A percentile compares a stretch with the other conserved stretches of the same genome.
phyloP scores from a whole-genome alignment of 2,888 invertebrate genomes.

The Sphaerophoria rueppellii region DNA sequence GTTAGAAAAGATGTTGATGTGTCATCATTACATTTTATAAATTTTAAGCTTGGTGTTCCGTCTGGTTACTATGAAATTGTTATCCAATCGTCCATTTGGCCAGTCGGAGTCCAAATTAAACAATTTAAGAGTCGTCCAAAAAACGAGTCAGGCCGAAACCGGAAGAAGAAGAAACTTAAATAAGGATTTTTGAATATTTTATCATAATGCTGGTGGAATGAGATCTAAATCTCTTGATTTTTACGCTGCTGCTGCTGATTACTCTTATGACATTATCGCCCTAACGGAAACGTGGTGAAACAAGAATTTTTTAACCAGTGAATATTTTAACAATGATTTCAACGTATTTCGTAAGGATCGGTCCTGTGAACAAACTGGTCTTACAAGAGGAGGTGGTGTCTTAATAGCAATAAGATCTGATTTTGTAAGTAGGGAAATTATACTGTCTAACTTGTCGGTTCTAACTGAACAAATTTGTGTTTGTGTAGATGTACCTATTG shows the following conservation, averaged over 20 bases:
- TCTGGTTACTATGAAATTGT: not conserved
- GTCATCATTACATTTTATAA: not conserved
- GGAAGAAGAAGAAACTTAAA: too few relatives aligned
- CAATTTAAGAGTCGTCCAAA: not conserved
- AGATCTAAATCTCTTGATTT: conserved; percentile 22
- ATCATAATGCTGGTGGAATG: conserved; percentile 32
- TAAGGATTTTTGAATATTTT: not conserved
- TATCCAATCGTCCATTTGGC: not conserved
- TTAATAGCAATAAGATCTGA: too few relatives aligned
- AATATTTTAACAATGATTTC: too few relatives aligned
- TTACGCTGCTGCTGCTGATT: conserved; percentile 22
- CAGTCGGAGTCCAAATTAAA: not conserved
- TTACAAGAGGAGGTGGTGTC: too few relatives aligned
- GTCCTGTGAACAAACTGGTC: too few relatives aligned
- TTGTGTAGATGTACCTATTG: too few relatives aligned
- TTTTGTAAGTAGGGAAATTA: too few relatives aligned
- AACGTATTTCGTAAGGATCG: not conserved
- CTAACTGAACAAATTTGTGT: too few relatives aligned
- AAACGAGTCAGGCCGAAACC: not conserved
- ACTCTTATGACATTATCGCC: conserved; percentile 17
- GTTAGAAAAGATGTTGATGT: too few relatives aligned
- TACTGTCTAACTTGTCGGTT: too few relatives aligned
- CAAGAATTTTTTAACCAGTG: not conserved
- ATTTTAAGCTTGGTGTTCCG: not conserved
- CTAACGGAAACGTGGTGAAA: conserved; percentile 18